Evolutionary conservation across 1,140 invertebrate species (phyloP).

Genomic region (Gonioctena quinquepunctata): DNA sequence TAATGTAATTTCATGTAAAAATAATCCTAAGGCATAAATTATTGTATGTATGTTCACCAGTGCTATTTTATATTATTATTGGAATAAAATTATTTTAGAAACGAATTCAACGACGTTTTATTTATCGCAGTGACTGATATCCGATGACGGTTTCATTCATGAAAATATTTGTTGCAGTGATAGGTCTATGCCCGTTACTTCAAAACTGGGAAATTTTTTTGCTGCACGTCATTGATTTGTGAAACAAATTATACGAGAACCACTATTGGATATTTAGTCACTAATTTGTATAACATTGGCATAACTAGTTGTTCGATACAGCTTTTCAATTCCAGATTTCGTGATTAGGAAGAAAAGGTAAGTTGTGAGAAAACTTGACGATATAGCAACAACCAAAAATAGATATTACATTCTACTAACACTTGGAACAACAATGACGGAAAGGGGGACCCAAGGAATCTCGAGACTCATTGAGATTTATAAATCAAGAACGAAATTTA

Average conservation of each 20-base stretch:
- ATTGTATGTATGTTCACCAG: constrained; percentile 4
- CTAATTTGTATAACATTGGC: too few species aligned
- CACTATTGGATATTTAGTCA: neutral
- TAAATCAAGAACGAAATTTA: too few species aligned
- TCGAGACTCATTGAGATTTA: too few species aligned
- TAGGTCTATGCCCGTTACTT: too few species aligned
- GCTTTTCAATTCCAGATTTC: constrained; percentile 30
- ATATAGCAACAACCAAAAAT: too few species aligned
- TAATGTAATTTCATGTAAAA: constrained; percentile 2
- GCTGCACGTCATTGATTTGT: too few species aligned
- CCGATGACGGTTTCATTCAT: neutral
- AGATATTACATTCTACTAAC: too few species aligned
- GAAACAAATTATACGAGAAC: neutral
- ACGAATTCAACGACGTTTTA: neutral
- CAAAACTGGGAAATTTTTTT: too few species aligned
- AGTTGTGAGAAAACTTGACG: too few species aligned
- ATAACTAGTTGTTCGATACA: neutral
- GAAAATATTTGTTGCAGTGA: too few species aligned
- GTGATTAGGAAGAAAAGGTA: neutral
- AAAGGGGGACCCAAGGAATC: too few species aligned
- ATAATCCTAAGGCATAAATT: constrained; percentile 9
- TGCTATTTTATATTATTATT: constrained; percentile 10
- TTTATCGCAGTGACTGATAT: neutral
- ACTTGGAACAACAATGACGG: too few species aligned
- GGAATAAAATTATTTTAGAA: neutral